These are phyloP conservation scores for Mustelus asterias DNA, from an alignment of 2,113 vertebrate species.

Conservation along the genomic window DNA sequence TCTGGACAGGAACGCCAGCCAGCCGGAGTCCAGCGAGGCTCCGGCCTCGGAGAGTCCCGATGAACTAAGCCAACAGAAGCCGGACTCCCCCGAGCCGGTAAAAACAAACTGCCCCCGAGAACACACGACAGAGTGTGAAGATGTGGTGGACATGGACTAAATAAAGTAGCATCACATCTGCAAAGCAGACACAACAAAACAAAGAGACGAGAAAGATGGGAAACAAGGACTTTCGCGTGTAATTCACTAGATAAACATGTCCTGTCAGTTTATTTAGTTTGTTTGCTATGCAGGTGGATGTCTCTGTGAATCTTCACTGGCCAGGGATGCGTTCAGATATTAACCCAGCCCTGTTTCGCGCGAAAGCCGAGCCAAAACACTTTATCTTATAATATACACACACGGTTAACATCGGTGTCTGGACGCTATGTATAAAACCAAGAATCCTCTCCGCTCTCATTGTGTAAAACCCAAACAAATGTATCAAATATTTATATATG, in stretches of 20 bases:
- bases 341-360: not conserved
- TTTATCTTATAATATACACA: not conserved
- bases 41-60: constrained; percentile 57
- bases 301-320: not conserved
- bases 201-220: constrained; percentile 40
- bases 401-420: constrained; percentile 1
- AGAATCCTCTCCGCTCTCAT: constrained; percentile 7
- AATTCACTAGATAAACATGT: constrained; percentile 27
- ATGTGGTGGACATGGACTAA: constrained; percentile 84
- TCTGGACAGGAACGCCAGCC: constrained; percentile 40
- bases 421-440: constrained; percentile 30
- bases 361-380: constrained; percentile 23
- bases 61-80: constrained; percentile 58
- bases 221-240: not conserved
- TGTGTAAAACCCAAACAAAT: constrained; percentile 33
- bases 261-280: constrained; percentile 21
- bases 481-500: constrained; percentile 37
- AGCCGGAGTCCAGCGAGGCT: constrained; percentile 46
- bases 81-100: constrained; percentile 53
- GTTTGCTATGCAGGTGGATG: constrained; percentile 28
- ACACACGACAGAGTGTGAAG: constrained; percentile 65
- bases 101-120: constrained; percentile 53
- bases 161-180: constrained; percentile 49
- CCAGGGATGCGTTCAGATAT: not conserved
- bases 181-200: constrained; percentile 53